Percentiles rank a stretch among this genome's conserved stretches.
Evolutionary conservation across 2,888 invertebrate species (phyloP).

Genomic region (Bugulina stolonifera): DNA sequence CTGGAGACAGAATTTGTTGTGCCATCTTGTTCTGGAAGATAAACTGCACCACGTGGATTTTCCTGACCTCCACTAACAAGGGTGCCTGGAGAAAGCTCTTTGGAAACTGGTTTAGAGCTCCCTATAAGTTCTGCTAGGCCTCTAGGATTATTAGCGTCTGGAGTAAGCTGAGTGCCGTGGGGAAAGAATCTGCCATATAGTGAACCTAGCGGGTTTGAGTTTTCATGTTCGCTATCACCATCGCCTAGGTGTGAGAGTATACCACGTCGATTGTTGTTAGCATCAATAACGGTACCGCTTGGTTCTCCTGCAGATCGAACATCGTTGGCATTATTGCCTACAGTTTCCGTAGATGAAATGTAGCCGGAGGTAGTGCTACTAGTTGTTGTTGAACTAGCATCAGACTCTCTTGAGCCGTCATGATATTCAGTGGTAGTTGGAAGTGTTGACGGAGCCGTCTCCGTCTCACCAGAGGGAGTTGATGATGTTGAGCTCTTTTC

Average conservation of each 20-base stretch:
- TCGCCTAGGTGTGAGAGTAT: background rate
- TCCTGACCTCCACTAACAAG: too few relatives aligned
- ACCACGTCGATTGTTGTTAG: too few relatives aligned
- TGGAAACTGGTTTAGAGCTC: too few relatives aligned
- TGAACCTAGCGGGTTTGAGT: background rate
- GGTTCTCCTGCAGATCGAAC: background rate
- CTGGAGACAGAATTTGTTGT: background rate
- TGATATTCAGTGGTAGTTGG: background rate
- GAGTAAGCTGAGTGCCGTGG: background rate
- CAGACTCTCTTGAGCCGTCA: background rate
- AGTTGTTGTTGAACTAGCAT: too few relatives aligned
- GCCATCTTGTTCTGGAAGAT: too few relatives aligned
- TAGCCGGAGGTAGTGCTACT: too few relatives aligned
- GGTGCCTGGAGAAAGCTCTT: too few relatives aligned
- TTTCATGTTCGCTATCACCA: background rate
- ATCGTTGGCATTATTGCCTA: too few relatives aligned
- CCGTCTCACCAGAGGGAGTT: background rate
- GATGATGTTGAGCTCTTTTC: too few relatives aligned
- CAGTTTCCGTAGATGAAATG: too few relatives aligned
- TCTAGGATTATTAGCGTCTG: constrained; percentile 3
- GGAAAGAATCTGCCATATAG: background rate
- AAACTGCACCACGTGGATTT: too few relatives aligned
- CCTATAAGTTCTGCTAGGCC: too few relatives aligned
- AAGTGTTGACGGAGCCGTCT: background rate
- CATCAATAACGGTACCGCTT: background rate